A percentile compares a stretch with the other conserved stretches of the same genome.
Conservation (phyloP, 2,888 invertebrate genomes). For the Tiliacea aurago region DNA sequence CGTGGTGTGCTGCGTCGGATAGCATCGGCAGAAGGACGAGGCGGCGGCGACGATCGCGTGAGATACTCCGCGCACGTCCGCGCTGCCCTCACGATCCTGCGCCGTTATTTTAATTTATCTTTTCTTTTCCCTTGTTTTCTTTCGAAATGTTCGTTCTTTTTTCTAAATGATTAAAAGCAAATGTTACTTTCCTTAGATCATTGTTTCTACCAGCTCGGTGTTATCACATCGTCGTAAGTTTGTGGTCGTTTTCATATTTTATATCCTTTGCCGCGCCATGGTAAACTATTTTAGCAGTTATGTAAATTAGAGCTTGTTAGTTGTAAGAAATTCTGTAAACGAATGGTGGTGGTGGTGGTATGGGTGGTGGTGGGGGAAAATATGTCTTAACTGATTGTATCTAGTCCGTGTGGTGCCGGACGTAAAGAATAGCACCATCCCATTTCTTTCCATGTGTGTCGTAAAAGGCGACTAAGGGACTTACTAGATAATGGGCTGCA, state of each 20-base stretch:
- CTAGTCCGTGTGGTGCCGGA: too few species aligned
- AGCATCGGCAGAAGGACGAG: conserved; percentile 77
- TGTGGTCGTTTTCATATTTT: conserved; percentile 27
- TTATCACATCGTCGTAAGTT: not conserved
- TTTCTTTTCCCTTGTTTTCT: conserved; percentile 65
- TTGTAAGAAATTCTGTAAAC: conserved; percentile 51
- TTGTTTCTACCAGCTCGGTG: not conserved
- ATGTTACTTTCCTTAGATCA: not conserved
- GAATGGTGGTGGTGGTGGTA: conserved; percentile 39
- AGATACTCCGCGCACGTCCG: conserved; percentile 82
- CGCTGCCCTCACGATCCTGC: conserved; percentile 75
- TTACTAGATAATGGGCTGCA: too few species aligned
- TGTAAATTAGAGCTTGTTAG: conserved; percentile 60
- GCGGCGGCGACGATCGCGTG: conserved; percentile 81
- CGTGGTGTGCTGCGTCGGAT: conserved; percentile 66
- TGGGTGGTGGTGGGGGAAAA: conserved; percentile 48
- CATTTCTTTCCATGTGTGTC: too few species aligned
- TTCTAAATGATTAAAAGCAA: conserved; percentile 32
- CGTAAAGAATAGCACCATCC: too few species aligned
- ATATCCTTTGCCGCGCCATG: conserved; percentile 16
- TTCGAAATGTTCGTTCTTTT: conserved; percentile 56
- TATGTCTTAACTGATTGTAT: conserved; percentile 31
- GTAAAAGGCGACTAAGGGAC: too few species aligned
- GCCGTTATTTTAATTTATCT: conserved; percentile 76
- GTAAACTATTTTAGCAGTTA: conserved; percentile 53